These are phyloP conservation scores for Drosophila lutescens DNA, from an alignment of 2,888 invertebrate genomes.

Conservation along the genomic window DNA sequence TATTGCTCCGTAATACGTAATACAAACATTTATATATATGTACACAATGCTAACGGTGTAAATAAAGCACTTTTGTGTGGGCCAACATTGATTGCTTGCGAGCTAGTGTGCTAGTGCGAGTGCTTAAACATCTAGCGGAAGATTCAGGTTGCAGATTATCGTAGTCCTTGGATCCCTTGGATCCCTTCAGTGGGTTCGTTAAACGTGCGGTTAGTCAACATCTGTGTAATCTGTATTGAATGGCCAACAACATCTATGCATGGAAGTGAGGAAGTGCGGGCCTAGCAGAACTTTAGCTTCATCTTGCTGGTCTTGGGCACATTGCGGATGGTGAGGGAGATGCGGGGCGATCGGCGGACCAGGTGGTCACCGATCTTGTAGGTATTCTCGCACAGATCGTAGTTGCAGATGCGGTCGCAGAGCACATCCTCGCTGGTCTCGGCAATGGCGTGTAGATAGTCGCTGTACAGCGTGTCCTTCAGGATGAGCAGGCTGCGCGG, in stretches of 20 bases:
- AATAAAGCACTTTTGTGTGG: slow-evolving; percentile 69
- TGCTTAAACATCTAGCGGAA: slow-evolving; percentile 71
- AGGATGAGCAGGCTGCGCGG: slow-evolving; percentile 94
- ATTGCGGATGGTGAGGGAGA: slow-evolving; percentile 96
- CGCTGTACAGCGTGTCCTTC: slow-evolving; percentile 91
- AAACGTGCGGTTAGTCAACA: slow-evolving; percentile 45
- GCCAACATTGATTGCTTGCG: slow-evolving; percentile 32
- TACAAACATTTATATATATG: slow-evolving; percentile 42
- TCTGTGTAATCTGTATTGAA: slow-evolving; percentile 3
- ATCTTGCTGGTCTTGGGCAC: slow-evolving; percentile 94
- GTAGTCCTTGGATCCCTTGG: slow-evolving; percentile 8
- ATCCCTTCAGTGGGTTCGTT: slow-evolving; percentile 60
- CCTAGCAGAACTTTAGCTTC: slow-evolving; percentile 87
- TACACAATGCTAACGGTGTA: slow-evolving; percentile 53
- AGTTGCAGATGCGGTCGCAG: slow-evolving; percentile 87
- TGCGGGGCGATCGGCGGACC: slow-evolving; percentile 90
- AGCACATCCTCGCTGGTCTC: slow-evolving; percentile 89
- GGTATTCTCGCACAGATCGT: slow-evolving; percentile 86
- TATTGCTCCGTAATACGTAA: slow-evolving; percentile 40
- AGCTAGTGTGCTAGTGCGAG: slow-evolving; percentile 30
- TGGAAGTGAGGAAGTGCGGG: slow-evolving; percentile 14
- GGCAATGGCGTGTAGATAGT: slow-evolving; percentile 94
- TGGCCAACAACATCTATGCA: slow-evolving; percentile 17
- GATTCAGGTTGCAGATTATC: slow-evolving; percentile 39
- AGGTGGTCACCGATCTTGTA: slow-evolving; percentile 86